Conservation (phyloP, 2,888 invertebrate species). For the Aricia artaxerxes region DNA sequence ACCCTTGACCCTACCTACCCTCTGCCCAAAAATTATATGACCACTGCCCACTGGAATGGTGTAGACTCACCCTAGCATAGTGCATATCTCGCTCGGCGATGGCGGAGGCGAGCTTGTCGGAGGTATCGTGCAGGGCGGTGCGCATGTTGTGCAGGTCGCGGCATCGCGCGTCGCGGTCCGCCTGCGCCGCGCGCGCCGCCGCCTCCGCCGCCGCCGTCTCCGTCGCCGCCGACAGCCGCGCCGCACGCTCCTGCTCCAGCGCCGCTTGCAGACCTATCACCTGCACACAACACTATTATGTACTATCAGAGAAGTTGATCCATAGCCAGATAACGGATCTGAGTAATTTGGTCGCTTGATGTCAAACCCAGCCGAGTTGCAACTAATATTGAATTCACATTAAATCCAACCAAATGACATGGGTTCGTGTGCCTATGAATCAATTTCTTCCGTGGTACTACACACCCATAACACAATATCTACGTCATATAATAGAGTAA, state of each 20-base stretch:
- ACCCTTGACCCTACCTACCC: no score
- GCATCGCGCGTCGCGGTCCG: slow-evolving; percentile 74
- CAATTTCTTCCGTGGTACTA: no score
- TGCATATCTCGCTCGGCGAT: slow-evolving; percentile 72
- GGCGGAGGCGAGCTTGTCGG: slow-evolving; percentile 72
- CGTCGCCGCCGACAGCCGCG: slow-evolving; percentile 89
- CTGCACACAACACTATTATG: slow-evolving; percentile 46
- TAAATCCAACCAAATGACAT: no score
- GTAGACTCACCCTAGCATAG: slow-evolving; percentile 62
- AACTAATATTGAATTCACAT: no score
- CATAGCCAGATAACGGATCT: no score
- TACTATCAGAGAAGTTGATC: no score
- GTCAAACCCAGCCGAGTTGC: no score
- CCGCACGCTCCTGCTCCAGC: slow-evolving; percentile 94
- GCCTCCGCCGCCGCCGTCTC: slow-evolving; percentile 84
- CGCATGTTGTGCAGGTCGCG: slow-evolving; percentile 67
- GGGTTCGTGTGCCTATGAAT: no score
- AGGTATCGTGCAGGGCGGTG: slow-evolving; percentile 64
- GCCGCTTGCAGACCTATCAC: slow-evolving; percentile 91
- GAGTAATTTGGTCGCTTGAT: no score
- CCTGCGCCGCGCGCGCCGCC: slow-evolving; percentile 63
- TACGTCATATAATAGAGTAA: neutral
- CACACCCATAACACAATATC: no score
- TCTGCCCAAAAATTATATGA: no score
- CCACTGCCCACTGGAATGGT: no score